Evolutionary conservation across 2,888 invertebrate genomes (phyloP).

Genomic region (Laothoe populi): DNA sequence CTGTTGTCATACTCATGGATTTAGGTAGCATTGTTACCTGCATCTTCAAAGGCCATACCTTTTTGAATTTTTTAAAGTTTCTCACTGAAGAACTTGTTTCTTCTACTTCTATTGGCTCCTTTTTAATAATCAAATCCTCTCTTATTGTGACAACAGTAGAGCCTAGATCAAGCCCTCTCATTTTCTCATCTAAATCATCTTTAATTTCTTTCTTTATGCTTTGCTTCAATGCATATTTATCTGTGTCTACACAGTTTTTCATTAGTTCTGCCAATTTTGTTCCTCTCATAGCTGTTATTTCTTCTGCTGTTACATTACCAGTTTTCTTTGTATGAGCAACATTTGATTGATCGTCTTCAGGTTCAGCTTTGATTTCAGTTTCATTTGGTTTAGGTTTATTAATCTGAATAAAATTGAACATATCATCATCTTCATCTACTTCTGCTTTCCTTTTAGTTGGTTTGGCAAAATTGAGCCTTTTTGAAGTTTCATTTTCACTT

Average conservation of each 20-base stretch:
- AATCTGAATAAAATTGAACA: constrained; percentile 71
- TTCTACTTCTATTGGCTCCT: constrained; percentile 56
- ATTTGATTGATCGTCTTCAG: constrained; percentile 30
- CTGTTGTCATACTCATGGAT: constrained; percentile 40
- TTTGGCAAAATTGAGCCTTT: constrained; percentile 64
- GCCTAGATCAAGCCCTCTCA: constrained; percentile 67
- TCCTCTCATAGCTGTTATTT: constrained; percentile 65
- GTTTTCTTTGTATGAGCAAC: constrained; percentile 31
- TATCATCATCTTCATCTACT: constrained; percentile 61
- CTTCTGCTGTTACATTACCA: constrained; percentile 46
- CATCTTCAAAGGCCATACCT: constrained; percentile 75
- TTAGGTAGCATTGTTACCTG: constrained; percentile 59
- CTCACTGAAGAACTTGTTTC: constrained; percentile 45
- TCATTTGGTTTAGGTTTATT: constrained; percentile 41
- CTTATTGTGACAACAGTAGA: constrained; percentile 64
- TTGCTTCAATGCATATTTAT: constrained; percentile 31
- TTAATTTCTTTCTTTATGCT: constrained; percentile 60
- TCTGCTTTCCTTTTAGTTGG: constrained; percentile 66
- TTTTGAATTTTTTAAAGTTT: constrained; percentile 79
- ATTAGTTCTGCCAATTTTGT: constrained; percentile 67
- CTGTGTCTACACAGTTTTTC: constrained; percentile 48
- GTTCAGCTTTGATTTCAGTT: constrained; percentile 43
- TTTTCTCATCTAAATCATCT: constrained; percentile 63
- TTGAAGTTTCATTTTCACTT: constrained; percentile 38
- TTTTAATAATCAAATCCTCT: constrained; percentile 68